Base-by-base conservation (phyloP, 2,797 vertebrate species). In the Sylvia borin region DNA sequence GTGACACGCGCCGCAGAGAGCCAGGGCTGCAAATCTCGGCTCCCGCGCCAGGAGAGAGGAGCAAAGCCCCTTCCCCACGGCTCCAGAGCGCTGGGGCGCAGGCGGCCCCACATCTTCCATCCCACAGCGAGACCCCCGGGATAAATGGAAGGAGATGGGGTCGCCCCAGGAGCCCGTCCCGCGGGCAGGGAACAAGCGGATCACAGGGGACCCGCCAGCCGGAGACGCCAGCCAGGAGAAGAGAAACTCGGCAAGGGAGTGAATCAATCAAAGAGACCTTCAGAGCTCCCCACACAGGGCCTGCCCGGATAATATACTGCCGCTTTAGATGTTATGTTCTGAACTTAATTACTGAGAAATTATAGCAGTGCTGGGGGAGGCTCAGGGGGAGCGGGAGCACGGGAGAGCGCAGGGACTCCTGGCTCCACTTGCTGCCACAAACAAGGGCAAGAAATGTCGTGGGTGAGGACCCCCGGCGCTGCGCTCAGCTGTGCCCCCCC, bases 311-410 rank as follows among this genome's bases (percentile, higher is more conserved):
- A 97, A 97, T 97, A 96, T 97, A 97, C 94, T 97, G 96, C 96
- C 55, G 94, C 96, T 97, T 97, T 96, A 96, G 95, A 97, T 96
- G 96, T 97, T 97, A 95, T 96, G 97, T 95, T 97, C 96, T 93
- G 96, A 96, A 97, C 96, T 97, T 97, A 97, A 97, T 97, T 97
- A 97, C 95, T 96, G 96, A 96, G 96, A 96, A 97, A 97, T 97
- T 97, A 97, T 95, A 96, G 96, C 95, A 53, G 93, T 50, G 95
- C 95, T 95, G 96, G 95, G 94, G 95, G 95, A 96, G 89, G 93
- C 93, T 95, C 93, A 16, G 95, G 94, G 93, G 93, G 94, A 95
- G 95, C 86, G 5, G 91, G 84, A 84, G 83, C 91, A 95, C 76
- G 40, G 85, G 76, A 96, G 84, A 16, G 15, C 92, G 90, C 62